phyloP scores from a whole-genome alignment of 2,797 vertebrate genomes.

The Myotis myotis region DNA sequence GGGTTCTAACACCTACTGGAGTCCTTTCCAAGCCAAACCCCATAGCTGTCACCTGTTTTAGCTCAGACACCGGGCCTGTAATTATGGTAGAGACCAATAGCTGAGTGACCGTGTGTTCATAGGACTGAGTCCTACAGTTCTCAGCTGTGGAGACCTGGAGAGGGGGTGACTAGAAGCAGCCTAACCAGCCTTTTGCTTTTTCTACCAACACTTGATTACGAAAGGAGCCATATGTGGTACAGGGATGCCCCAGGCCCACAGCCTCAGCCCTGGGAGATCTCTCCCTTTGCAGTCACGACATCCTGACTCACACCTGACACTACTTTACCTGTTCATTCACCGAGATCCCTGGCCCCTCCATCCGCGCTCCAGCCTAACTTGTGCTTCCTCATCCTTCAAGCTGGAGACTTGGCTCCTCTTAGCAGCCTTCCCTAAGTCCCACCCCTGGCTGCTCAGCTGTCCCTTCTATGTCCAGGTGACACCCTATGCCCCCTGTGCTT shows the following conservation, averaged over 20 bases:
- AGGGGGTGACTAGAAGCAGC: not conserved
- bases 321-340: no score
- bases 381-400: not conserved
- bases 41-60: not conserved
- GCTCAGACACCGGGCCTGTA: not conserved
- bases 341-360: rapidly evolving
- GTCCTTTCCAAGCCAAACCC: not conserved
- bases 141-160: not conserved
- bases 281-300: rapidly evolving
- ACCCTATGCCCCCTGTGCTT: not conserved
- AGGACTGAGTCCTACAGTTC: not conserved
- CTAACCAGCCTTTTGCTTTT: not conserved
- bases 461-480: rapidly evolving
- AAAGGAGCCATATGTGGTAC: not conserved
- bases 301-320: not conserved
- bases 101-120: not conserved
- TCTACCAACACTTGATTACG: not conserved
- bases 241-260: not conserved
- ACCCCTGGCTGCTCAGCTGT: not conserved
- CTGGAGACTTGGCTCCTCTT: not conserved
- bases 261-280: not conserved
- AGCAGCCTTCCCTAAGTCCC: not conserved
- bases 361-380: not conserved
- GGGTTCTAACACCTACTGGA: not conserved
- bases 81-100: not conserved